Conservation (phyloP, 1,140 invertebrate genomes). For the Nymphalis io region DNA sequence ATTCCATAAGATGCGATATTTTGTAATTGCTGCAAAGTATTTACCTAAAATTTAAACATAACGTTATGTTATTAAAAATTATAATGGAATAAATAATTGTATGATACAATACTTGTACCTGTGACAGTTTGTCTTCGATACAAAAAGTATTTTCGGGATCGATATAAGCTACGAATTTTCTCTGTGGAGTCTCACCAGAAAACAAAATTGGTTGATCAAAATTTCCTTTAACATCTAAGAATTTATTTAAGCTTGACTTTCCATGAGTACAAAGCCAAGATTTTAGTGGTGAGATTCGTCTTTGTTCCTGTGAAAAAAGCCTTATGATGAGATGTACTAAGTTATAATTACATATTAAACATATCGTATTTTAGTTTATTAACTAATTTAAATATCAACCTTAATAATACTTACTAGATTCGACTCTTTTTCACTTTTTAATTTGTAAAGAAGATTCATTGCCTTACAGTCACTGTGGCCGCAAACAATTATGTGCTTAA, state of each 20-base stretch:
- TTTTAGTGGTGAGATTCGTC: constrained; percentile 92
- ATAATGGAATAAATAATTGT: not conserved
- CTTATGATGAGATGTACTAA: not conserved
- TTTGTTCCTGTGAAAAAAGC: constrained; percentile 83
- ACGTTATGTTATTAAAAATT: not conserved
- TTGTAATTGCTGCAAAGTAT: constrained; percentile 95
- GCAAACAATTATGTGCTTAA: constrained; percentile 96
- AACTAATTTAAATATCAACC: not conserved
- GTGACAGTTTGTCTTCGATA: constrained; percentile 95
- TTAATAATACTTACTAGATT: constrained; percentile 82
- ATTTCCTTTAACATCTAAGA: constrained; percentile 87
- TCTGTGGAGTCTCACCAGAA: constrained; percentile 91
- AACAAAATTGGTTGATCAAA: constrained; percentile 90
- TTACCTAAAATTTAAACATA: constrained; percentile 84
- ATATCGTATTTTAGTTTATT: no score
- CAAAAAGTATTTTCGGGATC: constrained; percentile 95
- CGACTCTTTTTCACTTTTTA: constrained; percentile 89
- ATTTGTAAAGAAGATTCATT: constrained; percentile 94
- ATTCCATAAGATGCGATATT: constrained; percentile 97
- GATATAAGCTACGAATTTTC: constrained; percentile 95
- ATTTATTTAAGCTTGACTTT: constrained; percentile 89
- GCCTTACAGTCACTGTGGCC: constrained; percentile 99
- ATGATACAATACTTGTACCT: constrained; percentile 80
- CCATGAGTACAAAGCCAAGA: constrained; percentile 96
- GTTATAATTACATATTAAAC: not conserved